These are phyloP conservation scores for Oscheius onirici DNA, from an alignment of 2,888 invertebrate species.

Conservation along the genomic window DNA sequence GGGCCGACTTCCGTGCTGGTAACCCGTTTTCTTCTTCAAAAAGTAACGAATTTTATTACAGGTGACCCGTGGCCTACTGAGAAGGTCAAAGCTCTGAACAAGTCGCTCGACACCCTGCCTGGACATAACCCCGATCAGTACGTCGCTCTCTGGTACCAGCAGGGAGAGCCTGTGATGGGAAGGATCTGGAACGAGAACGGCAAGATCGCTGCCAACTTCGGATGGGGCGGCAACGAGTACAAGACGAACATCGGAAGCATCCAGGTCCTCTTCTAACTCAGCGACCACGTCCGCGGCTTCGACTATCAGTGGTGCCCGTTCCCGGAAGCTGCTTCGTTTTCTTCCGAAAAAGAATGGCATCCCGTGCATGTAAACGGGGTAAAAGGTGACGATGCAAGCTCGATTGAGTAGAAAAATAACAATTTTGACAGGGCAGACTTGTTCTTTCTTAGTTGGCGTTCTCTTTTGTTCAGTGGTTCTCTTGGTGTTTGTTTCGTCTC, in stretches of 20 bases:
- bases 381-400: slow-evolving; percentile 51
- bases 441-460: too few relatives aligned
- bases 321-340: slow-evolving; percentile 62
- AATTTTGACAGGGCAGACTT: background rate
- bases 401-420: background rate
- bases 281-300: slow-evolving; percentile 66
- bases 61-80: slow-evolving; percentile 55
- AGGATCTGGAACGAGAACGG: slow-evolving; percentile 67
- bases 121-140: slow-evolving; percentile 60
- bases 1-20: slow-evolving; percentile 57
- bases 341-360: slow-evolving; percentile 55
- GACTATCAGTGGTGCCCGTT: slow-evolving; percentile 67
- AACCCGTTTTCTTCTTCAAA: too few relatives aligned
- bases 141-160: slow-evolving; percentile 58
- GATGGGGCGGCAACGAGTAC: slow-evolving; percentile 64
- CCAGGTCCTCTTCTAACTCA: slow-evolving; percentile 56
- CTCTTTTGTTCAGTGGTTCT: too few relatives aligned
- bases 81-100: slow-evolving; percentile 48
- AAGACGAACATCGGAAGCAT: slow-evolving; percentile 62
- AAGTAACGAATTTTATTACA: too few relatives aligned
- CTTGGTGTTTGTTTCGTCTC: too few relatives aligned
- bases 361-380: slow-evolving; percentile 61
- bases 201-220: slow-evolving; percentile 66
- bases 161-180: slow-evolving; percentile 64
- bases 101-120: slow-evolving; percentile 60